Conservation (phyloP, 2,113 vertebrate species). For the Cyphomyrus plagiostoma region DNA sequence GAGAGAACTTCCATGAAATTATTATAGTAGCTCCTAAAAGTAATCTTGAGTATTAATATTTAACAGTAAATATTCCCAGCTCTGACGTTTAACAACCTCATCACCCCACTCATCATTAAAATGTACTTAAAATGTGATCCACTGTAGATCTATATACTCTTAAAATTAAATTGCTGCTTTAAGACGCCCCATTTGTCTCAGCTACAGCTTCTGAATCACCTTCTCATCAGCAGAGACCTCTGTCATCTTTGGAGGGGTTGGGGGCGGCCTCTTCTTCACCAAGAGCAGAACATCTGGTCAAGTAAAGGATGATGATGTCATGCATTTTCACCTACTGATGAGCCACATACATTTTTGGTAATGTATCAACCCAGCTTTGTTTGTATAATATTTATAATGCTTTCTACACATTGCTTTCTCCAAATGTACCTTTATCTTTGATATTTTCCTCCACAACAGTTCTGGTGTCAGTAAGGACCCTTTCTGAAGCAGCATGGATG, state of each 20-base stretch:
- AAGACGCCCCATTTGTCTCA: background rate
- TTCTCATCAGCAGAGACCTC: slow-evolving; percentile 88
- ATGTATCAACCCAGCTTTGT: background rate
- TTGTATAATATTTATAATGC: background rate
- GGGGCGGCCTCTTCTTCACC: slow-evolving; percentile 76
- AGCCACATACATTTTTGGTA: background rate
- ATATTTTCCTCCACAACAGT: slow-evolving; percentile 85
- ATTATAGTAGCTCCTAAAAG: background rate
- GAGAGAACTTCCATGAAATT: background rate
- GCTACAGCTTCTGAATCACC: slow-evolving; percentile 47
- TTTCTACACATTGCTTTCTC: background rate
- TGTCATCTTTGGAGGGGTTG: slow-evolving; percentile 75
- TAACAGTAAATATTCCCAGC: background rate
- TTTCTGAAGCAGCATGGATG: slow-evolving; percentile 83
- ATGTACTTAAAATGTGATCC: background rate
- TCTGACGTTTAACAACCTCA: background rate
- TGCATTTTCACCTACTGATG: background rate
- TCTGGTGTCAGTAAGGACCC: slow-evolving; percentile 81
- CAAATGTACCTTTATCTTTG: slow-evolving; percentile 76
- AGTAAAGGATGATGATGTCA: background rate
- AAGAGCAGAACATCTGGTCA: slow-evolving; percentile 78
- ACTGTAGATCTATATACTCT: background rate
- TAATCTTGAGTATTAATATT: background rate
- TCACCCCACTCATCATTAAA: background rate
- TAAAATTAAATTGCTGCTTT: background rate